These are phyloP conservation scores for Emydocephalus ijimae DNA, from an alignment of 2,113 vertebrate genomes.

Conservation along the genomic window DNA sequence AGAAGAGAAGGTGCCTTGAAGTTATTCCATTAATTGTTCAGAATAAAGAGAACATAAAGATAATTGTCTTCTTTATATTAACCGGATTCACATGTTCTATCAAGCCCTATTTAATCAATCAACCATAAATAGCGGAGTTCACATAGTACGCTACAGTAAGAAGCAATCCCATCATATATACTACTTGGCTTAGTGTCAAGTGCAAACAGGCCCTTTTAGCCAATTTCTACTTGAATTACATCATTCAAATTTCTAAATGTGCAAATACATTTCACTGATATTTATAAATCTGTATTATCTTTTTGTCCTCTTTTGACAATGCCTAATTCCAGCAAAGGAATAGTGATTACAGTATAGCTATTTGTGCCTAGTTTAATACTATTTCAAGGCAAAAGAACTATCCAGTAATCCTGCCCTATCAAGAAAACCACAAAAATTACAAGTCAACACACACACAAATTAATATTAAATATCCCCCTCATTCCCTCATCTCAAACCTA, in stretches of 20 bases:
- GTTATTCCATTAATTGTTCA: neutral
- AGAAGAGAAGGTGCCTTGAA: neutral
- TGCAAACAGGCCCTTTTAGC: neutral
- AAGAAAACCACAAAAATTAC: neutral
- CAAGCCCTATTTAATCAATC: neutral
- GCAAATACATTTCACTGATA: neutral
- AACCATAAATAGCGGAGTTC: neutral
- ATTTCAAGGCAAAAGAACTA: neutral
- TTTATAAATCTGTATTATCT: neutral
- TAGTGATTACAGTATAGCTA: neutral
- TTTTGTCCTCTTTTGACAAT: neutral
- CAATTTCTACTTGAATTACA: neutral
- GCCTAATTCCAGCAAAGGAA: neutral
- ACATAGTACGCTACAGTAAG: neutral
- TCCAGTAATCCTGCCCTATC: neutral
- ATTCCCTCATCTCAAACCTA: too few relatives aligned
- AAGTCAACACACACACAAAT: neutral
- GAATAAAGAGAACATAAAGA: neutral
- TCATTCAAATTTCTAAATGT: neutral
- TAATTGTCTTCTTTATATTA: neutral
- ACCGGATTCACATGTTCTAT: neutral
- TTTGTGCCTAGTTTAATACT: neutral
- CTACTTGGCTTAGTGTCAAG: neutral
- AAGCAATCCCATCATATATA: neutral
- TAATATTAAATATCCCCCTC: neutral